Percentiles rank a stretch among this genome's conserved stretches.
phyloP scores from a whole-genome alignment of 92 coral and sea anemone species.

The Palythoa caribaeorum region DNA sequence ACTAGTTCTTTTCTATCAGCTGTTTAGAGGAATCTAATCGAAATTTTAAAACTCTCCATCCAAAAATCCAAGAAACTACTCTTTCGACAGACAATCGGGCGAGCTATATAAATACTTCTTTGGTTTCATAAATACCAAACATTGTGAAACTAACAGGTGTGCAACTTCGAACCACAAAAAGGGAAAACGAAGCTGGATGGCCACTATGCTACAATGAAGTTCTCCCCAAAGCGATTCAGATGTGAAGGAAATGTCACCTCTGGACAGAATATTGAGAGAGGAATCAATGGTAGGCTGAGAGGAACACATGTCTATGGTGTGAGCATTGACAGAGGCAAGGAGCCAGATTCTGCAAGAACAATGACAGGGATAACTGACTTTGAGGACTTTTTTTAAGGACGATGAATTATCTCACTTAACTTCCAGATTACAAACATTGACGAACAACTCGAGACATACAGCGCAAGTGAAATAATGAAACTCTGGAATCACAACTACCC shows the following conservation, averaged over 20 bases:
- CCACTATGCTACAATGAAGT: conserved; percentile 64
- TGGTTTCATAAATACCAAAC: conserved; percentile 49
- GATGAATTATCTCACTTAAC: neutral
- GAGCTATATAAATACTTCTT: conserved; percentile 65
- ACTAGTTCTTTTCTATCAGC: conserved; percentile 70
- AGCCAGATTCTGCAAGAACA: conserved; percentile 64
- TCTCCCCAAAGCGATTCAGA: conserved; percentile 44
- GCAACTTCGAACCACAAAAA: conserved; percentile 72
- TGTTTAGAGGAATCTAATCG: conserved; percentile 41
- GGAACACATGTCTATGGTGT: conserved; percentile 71
- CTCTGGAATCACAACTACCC: conserved; percentile 16
- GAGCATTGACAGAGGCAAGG: conserved; percentile 50
- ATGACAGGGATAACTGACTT: conserved; percentile 55
- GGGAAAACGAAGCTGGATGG: conserved; percentile 71
- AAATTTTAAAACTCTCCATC: conserved; percentile 50
- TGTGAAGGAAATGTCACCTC: conserved; percentile 51
- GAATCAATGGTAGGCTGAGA: conserved; percentile 59
- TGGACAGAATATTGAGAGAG: conserved; percentile 52
- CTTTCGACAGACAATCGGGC: conserved; percentile 81
- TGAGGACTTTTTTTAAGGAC: conserved; percentile 31
- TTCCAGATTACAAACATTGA: conserved; percentile 10
- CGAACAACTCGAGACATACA: conserved; percentile 17
- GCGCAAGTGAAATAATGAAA: conserved; percentile 10
- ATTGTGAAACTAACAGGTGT: conserved; percentile 34
- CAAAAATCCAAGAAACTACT: conserved; percentile 4